Percentiles rank a stretch among this genome's conserved stretches.
Conservation (phyloP, 30 jellyfish, hydroid and myxozoan species). For the Cassiopea xamachana region DNA sequence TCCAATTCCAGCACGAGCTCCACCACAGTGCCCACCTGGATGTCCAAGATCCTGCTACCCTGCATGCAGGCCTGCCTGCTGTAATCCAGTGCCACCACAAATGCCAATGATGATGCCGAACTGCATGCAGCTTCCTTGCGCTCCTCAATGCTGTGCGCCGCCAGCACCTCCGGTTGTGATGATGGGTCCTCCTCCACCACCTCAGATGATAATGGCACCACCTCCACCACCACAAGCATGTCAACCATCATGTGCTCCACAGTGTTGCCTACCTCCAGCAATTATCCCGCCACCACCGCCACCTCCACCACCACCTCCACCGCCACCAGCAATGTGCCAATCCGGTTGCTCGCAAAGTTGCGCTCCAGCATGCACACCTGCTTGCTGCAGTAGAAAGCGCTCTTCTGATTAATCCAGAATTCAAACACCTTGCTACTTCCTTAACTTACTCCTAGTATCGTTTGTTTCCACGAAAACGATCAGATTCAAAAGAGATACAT, state of each 20-base stretch:
- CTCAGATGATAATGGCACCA: constrained; percentile 72
- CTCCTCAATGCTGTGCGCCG: constrained; percentile 91
- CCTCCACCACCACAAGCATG: constrained; percentile 89
- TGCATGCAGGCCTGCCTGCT: constrained; percentile 81
- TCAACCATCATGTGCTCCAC: constrained; percentile 96
- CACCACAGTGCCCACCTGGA: constrained; percentile 91
- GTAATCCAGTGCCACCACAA: constrained; percentile 83
- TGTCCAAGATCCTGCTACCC: constrained; percentile 87
- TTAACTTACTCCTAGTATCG: too few relatives aligned
- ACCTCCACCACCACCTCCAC: constrained; percentile 95
- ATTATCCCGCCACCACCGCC: constrained; percentile 72
- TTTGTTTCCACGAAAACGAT: too few relatives aligned
- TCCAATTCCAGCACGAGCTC: constrained; percentile 85
- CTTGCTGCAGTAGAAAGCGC: constrained; percentile 92
- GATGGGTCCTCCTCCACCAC: constrained; percentile 84
- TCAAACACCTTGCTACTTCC: too few relatives aligned
- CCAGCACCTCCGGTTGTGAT: constrained; percentile 44
- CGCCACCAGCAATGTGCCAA: constrained; percentile 87
- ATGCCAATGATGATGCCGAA: constrained; percentile 80
- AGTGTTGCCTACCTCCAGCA: constrained; percentile 82
- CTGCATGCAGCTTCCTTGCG: constrained; percentile 81
- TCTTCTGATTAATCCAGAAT: constrained; percentile 14
- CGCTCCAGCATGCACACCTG: constrained; percentile 97
- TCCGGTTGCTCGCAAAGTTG: constrained; percentile 95
- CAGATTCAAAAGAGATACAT: too few relatives aligned